Conservation (phyloP, 2,888 invertebrate species). For the Operophtera brumata region DNA sequence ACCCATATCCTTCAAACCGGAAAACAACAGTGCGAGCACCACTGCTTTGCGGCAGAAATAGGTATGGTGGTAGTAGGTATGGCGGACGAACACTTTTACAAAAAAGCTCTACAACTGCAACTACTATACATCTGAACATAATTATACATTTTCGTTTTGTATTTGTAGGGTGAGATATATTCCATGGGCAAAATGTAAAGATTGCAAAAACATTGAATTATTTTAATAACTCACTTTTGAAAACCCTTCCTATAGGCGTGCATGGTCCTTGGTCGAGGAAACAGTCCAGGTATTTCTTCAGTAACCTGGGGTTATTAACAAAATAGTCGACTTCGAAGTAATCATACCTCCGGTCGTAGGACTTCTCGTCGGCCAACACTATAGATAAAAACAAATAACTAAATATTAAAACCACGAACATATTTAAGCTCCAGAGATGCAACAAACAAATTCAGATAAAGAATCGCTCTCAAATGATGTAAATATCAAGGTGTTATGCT, state of each 20-base stretch:
- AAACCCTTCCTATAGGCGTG: conserved; percentile 59
- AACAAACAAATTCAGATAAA: conserved; percentile 11
- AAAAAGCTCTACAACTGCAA: too few relatives aligned
- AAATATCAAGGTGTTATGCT: conserved; percentile 43
- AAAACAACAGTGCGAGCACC: too few relatives aligned
- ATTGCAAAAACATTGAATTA: too few relatives aligned
- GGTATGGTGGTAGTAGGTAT: too few relatives aligned
- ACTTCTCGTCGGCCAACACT: conserved; percentile 40
- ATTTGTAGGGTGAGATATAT: too few relatives aligned
- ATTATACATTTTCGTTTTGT: too few relatives aligned
- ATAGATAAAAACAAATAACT: conserved; percentile 28
- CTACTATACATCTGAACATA: too few relatives aligned
- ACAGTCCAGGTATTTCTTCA: conserved; percentile 86
- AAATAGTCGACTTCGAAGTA: conserved; percentile 85
- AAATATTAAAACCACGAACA: conserved; percentile 30
- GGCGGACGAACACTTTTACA: too few relatives aligned
- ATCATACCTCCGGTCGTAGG: conserved; percentile 77
- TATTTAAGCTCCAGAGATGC: conserved; percentile 29
- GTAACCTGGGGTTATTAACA: conserved; percentile 82
- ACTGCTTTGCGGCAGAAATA: too few relatives aligned
- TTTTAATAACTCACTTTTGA: conserved; percentile 52
- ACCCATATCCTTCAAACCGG: too few relatives aligned
- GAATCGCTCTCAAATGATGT: conserved; percentile 42
- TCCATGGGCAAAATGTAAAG: too few relatives aligned
- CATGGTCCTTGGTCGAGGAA: conserved; percentile 62